phyloP scores from a whole-genome alignment of 2,888 invertebrate genomes.

The Cheilosia scutellata region DNA sequence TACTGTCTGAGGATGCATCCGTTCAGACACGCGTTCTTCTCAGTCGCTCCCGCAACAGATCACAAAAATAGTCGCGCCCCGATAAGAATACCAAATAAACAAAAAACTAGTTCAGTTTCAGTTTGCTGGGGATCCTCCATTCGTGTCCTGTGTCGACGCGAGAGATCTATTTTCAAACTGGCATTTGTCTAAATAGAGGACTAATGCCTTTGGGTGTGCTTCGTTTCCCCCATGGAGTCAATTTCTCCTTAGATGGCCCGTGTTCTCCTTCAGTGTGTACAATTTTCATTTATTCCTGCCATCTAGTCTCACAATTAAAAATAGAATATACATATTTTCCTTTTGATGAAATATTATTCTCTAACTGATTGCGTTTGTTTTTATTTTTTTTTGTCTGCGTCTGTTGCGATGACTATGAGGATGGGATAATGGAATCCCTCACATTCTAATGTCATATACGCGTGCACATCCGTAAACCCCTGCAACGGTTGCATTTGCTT shows the following conservation, averaged over 20 bases:
- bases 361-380: conserved; percentile 55
- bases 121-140: conserved; percentile 74
- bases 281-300: conserved; percentile 64
- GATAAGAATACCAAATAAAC: conserved; percentile 73
- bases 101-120: conserved; percentile 76
- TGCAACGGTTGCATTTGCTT: conserved; percentile 16
- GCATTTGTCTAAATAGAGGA: conserved; percentile 72
- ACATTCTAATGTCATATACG: conserved; percentile 52
- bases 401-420: conserved; percentile 42
- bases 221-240: conserved; percentile 57
- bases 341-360: conserved; percentile 68
- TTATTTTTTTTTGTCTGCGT: conserved; percentile 23
- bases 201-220: conserved; percentile 64
- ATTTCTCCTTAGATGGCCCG: conserved; percentile 25
- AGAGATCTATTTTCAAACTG: conserved; percentile 68
- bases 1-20: conserved; percentile 69
- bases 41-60: conserved; percentile 15
- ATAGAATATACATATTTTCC: conserved; percentile 61
- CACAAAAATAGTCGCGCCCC: conserved; percentile 69
- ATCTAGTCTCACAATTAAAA: conserved; percentile 66
- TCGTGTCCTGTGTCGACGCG: conserved; percentile 65
- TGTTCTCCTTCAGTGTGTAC: conserved; percentile 36
- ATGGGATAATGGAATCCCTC: conserved; percentile 66
- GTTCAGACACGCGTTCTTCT: conserved; percentile 58
- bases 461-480: conserved; percentile 48